These are phyloP conservation scores for Phyllotreta striolata DNA, from an alignment of 2,888 invertebrate species.

Conservation along the genomic window DNA sequence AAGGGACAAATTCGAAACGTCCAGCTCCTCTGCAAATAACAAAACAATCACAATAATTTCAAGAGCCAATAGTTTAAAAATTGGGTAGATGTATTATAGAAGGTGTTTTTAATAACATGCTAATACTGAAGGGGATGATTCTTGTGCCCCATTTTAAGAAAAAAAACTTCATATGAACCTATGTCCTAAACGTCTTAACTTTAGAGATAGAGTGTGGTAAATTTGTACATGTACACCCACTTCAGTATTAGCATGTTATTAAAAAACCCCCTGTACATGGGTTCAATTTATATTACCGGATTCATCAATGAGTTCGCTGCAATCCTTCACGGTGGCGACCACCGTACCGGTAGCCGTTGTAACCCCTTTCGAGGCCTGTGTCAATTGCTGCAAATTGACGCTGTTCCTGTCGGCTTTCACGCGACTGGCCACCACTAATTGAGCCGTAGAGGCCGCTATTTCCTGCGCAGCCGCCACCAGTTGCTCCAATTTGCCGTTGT, in stretches of 20 bases:
- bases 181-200: too few relatives aligned
- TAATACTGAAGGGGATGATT: too few relatives aligned
- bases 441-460: constrained; percentile 95
- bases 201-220: too few relatives aligned
- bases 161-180: too few relatives aligned
- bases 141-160: too few relatives aligned
- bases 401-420: constrained; percentile 93
- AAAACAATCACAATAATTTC: constrained; percentile 18
- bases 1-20: constrained; percentile 86
- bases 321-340: constrained; percentile 93
- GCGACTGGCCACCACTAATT: constrained; percentile 94
- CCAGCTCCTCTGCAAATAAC: constrained; percentile 78
- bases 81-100: too few relatives aligned
- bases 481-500: constrained; percentile 87
- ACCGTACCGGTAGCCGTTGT: constrained; percentile 77
- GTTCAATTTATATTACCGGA: constrained; percentile 67
- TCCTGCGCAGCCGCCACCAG: constrained; percentile 97
- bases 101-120: too few relatives aligned
- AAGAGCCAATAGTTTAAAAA: too few relatives aligned
- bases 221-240: too few relatives aligned
- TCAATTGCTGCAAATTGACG: constrained; percentile 79
- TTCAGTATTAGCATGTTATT: too few relatives aligned
- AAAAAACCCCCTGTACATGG: too few relatives aligned
- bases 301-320: constrained; percentile 85
- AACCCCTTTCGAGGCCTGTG: constrained; percentile 86